Evolutionary conservation across 2,113 vertebrate species (phyloP).

Genomic region (Fukomys damarensis): DNA sequence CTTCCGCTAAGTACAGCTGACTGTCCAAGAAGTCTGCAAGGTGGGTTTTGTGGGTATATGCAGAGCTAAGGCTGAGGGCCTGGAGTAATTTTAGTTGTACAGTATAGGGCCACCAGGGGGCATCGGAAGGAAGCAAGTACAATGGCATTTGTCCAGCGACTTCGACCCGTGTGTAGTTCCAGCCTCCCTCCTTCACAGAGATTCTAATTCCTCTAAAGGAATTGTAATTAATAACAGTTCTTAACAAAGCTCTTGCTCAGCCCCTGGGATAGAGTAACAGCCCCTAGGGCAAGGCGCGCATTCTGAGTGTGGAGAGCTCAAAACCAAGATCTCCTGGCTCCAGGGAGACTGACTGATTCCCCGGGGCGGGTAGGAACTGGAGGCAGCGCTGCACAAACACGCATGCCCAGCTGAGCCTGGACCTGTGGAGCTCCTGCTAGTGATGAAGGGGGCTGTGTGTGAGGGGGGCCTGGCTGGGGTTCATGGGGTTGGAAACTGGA

Average conservation of each 20-base stretch:
- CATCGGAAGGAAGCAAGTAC: conserved; percentile 25
- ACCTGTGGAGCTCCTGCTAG: not conserved
- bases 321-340: not conserved
- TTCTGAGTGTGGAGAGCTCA: not conserved
- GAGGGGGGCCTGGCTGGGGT: not conserved
- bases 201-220: conserved; percentile 16
- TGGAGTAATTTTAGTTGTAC: not conserved
- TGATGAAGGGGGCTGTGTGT: not conserved
- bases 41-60: not conserved
- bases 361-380: not conserved
- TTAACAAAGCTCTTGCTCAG: not conserved
- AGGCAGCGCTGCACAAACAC: not conserved
- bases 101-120: conserved; percentile 60
- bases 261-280: not conserved
- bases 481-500: not conserved
- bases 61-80: not conserved
- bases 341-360: not conserved
- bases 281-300: not conserved
- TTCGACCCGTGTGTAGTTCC: not conserved
- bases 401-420: not conserved
- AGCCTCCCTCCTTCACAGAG: not conserved
- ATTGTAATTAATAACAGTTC: conserved; percentile 1
- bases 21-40: not conserved
- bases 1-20: not conserved
- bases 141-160: not conserved